Evolutionary conservation across 1,140 invertebrate species (phyloP).

Genomic region (Asbolus verrucosus): DNA sequence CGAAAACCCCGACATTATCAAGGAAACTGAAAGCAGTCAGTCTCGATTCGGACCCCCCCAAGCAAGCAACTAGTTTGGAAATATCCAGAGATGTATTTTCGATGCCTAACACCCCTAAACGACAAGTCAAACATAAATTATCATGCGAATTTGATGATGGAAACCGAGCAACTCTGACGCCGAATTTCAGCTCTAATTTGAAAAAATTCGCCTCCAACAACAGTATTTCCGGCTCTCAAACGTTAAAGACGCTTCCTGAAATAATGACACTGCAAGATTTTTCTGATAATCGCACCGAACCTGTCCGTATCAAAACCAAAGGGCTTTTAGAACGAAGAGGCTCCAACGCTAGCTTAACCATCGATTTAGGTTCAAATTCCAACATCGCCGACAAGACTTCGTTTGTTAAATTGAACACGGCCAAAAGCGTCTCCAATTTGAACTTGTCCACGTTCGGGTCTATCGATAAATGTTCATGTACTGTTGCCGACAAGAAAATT

Average conservation of each 20-base stretch:
- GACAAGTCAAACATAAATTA: slow-evolving; percentile 59
- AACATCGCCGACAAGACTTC: slow-evolving; percentile 54
- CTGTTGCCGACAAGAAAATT: slow-evolving; percentile 47
- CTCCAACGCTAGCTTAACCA: slow-evolving; percentile 87
- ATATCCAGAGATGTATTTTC: slow-evolving; percentile 63
- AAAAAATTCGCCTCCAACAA: slow-evolving; percentile 64
- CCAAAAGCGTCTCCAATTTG: slow-evolving; percentile 62
- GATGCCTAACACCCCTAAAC: slow-evolving; percentile 65
- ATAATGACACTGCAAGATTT: slow-evolving; percentile 76
- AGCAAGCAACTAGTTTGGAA: slow-evolving; percentile 55
- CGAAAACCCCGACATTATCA: slow-evolving; percentile 64
- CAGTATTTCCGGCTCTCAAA: slow-evolving; percentile 64
- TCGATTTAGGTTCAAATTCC: slow-evolving; percentile 62
- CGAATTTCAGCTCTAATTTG: slow-evolving; percentile 60
- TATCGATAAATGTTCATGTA: slow-evolving; percentile 55
- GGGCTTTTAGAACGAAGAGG: slow-evolving; percentile 82
- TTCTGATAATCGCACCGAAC: slow-evolving; percentile 67
- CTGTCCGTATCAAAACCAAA: slow-evolving; percentile 67
- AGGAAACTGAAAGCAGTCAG: slow-evolving; percentile 64
- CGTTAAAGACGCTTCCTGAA: slow-evolving; percentile 74
- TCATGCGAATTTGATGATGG: slow-evolving; percentile 59
- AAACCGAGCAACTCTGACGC: slow-evolving; percentile 48
- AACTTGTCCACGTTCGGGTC: slow-evolving; percentile 58
- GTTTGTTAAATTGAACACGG: slow-evolving; percentile 58
- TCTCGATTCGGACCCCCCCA: slow-evolving; percentile 63